phyloP scores from a whole-genome alignment of 1,140 invertebrate species.

The Galleria mellonella region DNA sequence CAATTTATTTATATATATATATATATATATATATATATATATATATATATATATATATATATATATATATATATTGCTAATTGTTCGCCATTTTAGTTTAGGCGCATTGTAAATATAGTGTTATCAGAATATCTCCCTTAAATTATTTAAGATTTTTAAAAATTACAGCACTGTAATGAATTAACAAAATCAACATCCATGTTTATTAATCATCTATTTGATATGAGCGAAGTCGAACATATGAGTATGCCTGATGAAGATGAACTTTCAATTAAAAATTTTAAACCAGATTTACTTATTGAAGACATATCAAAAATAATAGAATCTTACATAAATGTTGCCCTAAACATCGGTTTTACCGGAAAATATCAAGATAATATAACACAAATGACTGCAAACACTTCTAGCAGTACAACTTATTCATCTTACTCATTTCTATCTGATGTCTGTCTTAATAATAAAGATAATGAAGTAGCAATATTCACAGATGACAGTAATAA shows the following conservation, averaged over 20 bases:
- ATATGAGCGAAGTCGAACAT: constrained; percentile 49
- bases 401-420: constrained; percentile 14
- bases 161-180: constrained; percentile 15
- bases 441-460: constrained; percentile 24
- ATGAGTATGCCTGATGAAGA: constrained; percentile 15
- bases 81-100: no score
- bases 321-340: constrained; percentile 30
- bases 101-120: no score
- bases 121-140: no score
- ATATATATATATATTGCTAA: no score
- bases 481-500: no score
- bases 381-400: constrained; percentile 4
- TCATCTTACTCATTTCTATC: constrained; percentile 41
- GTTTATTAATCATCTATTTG: constrained; percentile 49
- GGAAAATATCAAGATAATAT: constrained; percentile 9
- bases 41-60: no score
- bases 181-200: constrained; percentile 41
- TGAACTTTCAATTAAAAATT: constrained; percentile 12
- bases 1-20: no score
- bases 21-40: no score
- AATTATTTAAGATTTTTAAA: not conserved
- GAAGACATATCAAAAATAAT: constrained; percentile 29
- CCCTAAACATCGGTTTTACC: constrained; percentile 18
- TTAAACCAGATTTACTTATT: constrained; percentile 13
- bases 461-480: not conserved